phyloP scores from a whole-genome alignment of 2,888 invertebrate species.

The Strigamia crassipes region DNA sequence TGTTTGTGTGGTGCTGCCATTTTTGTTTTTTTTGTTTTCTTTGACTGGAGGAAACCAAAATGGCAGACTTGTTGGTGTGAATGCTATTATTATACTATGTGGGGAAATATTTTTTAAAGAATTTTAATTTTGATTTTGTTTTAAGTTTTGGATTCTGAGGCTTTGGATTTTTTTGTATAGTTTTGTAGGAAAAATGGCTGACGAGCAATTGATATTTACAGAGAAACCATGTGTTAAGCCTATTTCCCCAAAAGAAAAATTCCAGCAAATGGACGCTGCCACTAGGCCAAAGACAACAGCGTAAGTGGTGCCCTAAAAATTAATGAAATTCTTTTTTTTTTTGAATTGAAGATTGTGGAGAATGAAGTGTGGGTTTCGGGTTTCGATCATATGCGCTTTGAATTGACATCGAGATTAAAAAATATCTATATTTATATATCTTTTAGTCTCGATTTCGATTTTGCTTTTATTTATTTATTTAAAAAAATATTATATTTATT shows the following conservation, averaged over 20 bases:
- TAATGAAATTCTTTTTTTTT: not conserved
- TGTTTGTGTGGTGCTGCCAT: not conserved
- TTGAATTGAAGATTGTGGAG: not conserved
- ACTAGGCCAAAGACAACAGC: slow-evolving; percentile 47
- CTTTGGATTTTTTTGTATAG: not conserved
- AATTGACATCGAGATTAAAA: slow-evolving; percentile 1
- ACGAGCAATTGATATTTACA: slow-evolving; percentile 47
- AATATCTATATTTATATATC: not conserved
- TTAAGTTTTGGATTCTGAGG: not conserved
- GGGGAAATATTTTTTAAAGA: not conserved
- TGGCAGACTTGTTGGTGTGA: slow-evolving; percentile 20
- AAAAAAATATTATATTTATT: not conserved
- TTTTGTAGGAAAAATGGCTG: slow-evolving; percentile 15
- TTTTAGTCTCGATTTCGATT: not conserved
- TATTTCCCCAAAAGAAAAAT: slow-evolving; percentile 51
- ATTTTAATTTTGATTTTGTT: not conserved
- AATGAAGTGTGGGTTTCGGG: not conserved
- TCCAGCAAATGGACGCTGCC: slow-evolving; percentile 52
- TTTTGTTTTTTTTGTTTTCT: slow-evolving; percentile 29
- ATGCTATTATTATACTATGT: not conserved
- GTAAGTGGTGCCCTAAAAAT: slow-evolving; percentile 47
- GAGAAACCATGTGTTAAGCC: slow-evolving; percentile 50
- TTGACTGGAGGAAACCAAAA: not conserved
- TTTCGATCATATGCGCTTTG: not conserved
- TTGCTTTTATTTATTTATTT: not conserved